Conservation (phyloP, 2,113 vertebrate genomes). For the Turnix velox region DNA sequence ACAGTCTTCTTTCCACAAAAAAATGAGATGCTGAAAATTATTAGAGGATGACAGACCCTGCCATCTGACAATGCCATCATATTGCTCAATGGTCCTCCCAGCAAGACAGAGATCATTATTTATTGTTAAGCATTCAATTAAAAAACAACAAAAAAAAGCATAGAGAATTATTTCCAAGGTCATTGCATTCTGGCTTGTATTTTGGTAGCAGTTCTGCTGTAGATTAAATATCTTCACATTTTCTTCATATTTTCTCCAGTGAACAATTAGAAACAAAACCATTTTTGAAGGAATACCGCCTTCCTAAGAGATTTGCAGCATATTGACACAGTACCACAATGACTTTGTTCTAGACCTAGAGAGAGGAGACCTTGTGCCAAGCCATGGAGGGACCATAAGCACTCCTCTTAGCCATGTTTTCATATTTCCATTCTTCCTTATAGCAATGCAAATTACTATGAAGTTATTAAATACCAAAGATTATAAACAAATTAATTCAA, state of each 20-base stretch:
- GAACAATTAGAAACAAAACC: background rate
- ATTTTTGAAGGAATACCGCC: background rate
- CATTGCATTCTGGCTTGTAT: background rate
- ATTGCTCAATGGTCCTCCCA: background rate
- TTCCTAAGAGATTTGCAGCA: background rate
- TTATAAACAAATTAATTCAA: background rate
- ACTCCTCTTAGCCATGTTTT: background rate
- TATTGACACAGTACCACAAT: background rate
- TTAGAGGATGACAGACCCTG: background rate
- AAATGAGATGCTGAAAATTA: background rate
- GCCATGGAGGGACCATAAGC: fast-evolving
- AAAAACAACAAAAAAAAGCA: background rate
- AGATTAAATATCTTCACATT: background rate
- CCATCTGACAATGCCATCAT: background rate
- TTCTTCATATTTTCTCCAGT: background rate
- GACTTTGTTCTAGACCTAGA: background rate
- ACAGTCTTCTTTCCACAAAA: background rate
- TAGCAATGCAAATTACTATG: background rate
- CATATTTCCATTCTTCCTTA: background rate
- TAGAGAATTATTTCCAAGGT: background rate
- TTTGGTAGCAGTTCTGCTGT: background rate
- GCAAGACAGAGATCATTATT: background rate
- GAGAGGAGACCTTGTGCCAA: background rate
- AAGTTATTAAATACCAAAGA: background rate
- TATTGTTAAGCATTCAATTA: background rate